A percentile compares a stretch with the other conserved stretches of the same genome.
Evolutionary conservation across 1,140 invertebrate genomes (phyloP).

Genomic region (Cydia strobilella): DNA sequence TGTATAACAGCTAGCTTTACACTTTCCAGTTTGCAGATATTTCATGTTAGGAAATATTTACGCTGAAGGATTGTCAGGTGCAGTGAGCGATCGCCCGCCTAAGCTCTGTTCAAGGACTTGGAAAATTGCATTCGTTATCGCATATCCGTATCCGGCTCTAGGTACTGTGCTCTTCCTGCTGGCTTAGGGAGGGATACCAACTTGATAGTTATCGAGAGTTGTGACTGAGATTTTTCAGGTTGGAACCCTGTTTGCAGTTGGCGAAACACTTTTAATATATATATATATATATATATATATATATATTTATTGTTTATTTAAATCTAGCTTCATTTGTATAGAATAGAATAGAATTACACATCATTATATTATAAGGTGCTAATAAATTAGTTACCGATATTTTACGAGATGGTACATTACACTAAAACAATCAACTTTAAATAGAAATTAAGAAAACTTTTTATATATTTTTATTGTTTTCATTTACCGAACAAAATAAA

Average conservation of each 20-base stretch:
- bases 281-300: background rate
- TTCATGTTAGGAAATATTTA: background rate
- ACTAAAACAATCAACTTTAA: too few species aligned
- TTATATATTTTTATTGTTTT: too few species aligned
- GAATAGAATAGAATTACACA: too few species aligned
- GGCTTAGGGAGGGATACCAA: constrained; percentile 4
- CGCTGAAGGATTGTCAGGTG: constrained; percentile 16
- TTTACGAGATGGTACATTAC: too few species aligned
- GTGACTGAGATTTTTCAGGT: constrained; percentile 15
- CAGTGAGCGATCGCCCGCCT: constrained; percentile 47
- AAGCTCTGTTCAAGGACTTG: constrained; percentile 71
- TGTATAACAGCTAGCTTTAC: background rate
- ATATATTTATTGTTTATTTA: background rate
- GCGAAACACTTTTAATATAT: background rate
- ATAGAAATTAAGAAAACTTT: too few species aligned
- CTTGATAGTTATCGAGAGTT: constrained; percentile 23
- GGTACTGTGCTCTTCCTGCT: constrained; percentile 34
- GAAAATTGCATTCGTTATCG: constrained; percentile 79
- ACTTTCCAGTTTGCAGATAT: background rate
- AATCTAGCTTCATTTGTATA: background rate
- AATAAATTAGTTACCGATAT: too few species aligned
- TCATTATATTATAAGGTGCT: too few species aligned
- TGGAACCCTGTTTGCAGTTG: background rate
- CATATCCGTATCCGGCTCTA: constrained; percentile 63
- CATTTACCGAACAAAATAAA: too few species aligned